Conservation (phyloP, 2,797 vertebrate genomes). For the Catamblyrhynchus diadema region DNA sequence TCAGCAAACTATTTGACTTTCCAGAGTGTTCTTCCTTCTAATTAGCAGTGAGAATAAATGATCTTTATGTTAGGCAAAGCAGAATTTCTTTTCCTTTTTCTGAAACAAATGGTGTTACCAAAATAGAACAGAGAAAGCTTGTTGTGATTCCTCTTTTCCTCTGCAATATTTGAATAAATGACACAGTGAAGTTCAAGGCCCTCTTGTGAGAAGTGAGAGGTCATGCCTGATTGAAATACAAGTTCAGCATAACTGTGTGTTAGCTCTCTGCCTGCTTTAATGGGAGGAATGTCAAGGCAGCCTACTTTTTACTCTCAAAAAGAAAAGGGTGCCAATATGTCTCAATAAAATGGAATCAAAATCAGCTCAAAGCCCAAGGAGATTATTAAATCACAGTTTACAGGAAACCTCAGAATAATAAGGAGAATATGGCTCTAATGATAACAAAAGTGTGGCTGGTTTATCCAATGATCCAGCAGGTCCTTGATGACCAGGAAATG, state of each 20-base stretch:
- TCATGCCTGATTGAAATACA: not conserved
- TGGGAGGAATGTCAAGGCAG: not conserved
- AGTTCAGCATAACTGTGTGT: not conserved
- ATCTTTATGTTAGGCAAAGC: not conserved
- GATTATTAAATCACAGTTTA: not conserved
- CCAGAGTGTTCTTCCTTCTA: not conserved
- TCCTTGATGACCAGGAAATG: not conserved
- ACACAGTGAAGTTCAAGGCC: not conserved
- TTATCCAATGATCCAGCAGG: not conserved
- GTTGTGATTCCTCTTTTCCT: not conserved
- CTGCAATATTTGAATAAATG: not conserved
- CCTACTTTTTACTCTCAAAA: not conserved
- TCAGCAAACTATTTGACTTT: not conserved
- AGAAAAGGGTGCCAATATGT: not conserved
- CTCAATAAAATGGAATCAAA: constrained; percentile 14
- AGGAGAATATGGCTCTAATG: not conserved
- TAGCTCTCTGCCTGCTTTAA: not conserved
- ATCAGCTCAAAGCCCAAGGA: not conserved
- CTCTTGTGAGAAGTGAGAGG: constrained; percentile 14
- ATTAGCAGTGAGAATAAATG: not conserved
- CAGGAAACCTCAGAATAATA: not conserved
- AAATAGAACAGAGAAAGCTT: not conserved
- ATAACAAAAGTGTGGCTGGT: not conserved
- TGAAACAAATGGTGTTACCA: not conserved
- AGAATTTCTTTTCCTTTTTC: not conserved